Conservation (phyloP, 2,113 vertebrate genomes). For the Zapus hudsonius region DNA sequence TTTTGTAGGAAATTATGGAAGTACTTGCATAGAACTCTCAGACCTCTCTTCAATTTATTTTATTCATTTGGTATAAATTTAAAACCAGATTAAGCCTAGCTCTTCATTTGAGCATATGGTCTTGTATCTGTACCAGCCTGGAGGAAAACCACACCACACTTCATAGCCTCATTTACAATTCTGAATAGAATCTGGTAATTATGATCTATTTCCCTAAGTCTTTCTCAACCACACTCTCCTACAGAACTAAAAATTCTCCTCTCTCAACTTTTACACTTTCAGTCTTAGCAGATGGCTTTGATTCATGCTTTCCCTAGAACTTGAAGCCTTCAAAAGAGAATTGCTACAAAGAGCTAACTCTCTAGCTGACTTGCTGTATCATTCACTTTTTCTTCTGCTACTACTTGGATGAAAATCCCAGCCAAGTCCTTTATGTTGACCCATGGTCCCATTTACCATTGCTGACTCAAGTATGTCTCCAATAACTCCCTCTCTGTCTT, state of each 20-base stretch:
- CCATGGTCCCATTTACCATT: neutral
- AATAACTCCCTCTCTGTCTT: neutral
- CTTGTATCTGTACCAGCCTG: neutral
- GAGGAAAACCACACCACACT: neutral
- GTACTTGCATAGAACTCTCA: neutral
- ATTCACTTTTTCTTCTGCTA: neutral
- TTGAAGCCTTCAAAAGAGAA: neutral
- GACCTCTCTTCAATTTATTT: neutral
- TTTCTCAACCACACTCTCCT: neutral
- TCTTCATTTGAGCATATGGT: neutral
- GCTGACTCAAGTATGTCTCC: neutral
- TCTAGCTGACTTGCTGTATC: neutral
- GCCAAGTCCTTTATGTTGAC: neutral
- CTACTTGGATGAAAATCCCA: neutral
- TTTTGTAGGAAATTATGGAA: neutral
- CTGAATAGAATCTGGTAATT: neutral
- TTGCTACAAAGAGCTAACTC: neutral
- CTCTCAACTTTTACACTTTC: neutral
- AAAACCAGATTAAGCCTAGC: neutral
- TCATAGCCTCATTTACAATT: neutral
- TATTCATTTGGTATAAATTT: neutral
- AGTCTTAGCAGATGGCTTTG: neutral
- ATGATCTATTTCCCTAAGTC: neutral
- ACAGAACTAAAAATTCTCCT: slow-evolving; percentile 2
- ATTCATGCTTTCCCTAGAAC: neutral